Percentiles rank a stretch among this genome's conserved stretches.
phyloP scores from a whole-genome alignment of 2,888 invertebrate species.

The Tenodera sinensis region DNA sequence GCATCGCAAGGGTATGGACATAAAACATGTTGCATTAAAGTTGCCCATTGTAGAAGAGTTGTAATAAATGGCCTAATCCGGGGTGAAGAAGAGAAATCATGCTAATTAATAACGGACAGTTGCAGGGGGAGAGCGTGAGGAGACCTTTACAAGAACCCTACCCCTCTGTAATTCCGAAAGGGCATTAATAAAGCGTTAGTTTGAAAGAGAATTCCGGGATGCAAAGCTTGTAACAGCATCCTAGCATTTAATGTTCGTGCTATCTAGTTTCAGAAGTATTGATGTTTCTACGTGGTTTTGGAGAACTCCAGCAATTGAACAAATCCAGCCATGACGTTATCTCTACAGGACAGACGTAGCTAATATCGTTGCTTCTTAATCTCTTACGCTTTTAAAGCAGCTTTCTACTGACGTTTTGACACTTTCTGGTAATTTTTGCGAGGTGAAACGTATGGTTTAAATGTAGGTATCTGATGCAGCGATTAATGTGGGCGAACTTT shows the following conservation, averaged over 20 bases:
- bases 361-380: no score
- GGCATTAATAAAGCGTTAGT: not conserved
- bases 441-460: no score
- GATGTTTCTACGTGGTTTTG: no score
- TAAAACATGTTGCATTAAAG: not conserved
- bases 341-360: no score
- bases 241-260: not conserved
- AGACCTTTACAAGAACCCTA: not conserved
- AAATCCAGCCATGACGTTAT: no score
- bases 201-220: not conserved
- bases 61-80: not conserved
- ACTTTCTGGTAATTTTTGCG: no score
- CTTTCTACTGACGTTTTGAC: no score
- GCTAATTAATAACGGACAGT: not conserved
- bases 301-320: no score
- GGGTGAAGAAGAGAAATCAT: not conserved
- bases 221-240: not conserved
- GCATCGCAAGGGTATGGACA: not conserved
- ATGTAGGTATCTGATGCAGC: no score
- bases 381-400: no score
- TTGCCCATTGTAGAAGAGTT: not conserved
- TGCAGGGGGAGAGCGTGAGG: not conserved
- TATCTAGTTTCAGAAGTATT: no score
- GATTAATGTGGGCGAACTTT: no score
- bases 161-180: not conserved